phyloP scores from a whole-genome alignment of 2,797 vertebrate species.

The Tamandua tetradactyla region DNA sequence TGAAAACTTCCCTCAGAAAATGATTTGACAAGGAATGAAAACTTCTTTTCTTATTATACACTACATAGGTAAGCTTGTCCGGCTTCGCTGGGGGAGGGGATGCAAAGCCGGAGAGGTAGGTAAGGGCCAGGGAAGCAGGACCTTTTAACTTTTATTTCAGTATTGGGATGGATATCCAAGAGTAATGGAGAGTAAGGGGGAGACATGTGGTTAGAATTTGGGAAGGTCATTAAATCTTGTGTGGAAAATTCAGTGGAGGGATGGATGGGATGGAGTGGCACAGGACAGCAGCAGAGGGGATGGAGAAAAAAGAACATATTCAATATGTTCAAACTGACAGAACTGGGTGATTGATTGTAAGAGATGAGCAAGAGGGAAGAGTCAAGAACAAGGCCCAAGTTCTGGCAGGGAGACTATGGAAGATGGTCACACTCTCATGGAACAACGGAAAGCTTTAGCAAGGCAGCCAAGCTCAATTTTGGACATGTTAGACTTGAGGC shows the following conservation, averaged over 20 bases:
- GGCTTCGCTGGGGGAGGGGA: not conserved
- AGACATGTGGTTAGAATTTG: not conserved
- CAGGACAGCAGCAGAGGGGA: not conserved
- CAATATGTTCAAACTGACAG: not conserved
- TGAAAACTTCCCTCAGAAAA: conserved; percentile 42
- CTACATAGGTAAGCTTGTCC: not conserved
- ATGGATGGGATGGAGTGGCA: not conserved
- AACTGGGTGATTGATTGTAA: not conserved
- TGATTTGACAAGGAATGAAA: not conserved
- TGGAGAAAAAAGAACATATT: not conserved
- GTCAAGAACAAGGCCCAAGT: not conserved
- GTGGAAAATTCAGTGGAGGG: not conserved
- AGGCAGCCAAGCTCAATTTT: not conserved
- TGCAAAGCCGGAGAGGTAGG: not conserved
- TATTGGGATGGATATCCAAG: not conserved
- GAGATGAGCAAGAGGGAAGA: not conserved
- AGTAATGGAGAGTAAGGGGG: not conserved
- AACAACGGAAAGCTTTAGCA: not conserved
- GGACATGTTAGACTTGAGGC: not conserved
- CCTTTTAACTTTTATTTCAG: not conserved
- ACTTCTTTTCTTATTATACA: not conserved
- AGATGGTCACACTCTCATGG: not conserved
- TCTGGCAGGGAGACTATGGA: not conserved
- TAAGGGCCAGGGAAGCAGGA: not conserved
- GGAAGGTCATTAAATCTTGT: not conserved